Evolutionary conservation across 2,888 invertebrate genomes (phyloP).

Genomic region (Pecten maximus): DNA sequence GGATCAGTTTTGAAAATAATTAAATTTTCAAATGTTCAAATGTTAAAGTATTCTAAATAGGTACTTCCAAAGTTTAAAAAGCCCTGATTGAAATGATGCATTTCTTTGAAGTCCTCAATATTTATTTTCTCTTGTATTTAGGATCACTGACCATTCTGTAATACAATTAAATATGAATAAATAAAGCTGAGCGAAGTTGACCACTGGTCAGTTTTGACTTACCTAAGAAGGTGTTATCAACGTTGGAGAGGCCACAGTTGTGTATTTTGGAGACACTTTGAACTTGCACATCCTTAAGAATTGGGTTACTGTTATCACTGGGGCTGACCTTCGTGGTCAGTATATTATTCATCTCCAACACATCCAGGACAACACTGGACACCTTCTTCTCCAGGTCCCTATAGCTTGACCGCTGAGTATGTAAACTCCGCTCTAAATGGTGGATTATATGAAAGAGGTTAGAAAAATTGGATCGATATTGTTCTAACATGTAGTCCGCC

Average conservation of each 20-base stretch:
- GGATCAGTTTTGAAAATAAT: too few relatives aligned
- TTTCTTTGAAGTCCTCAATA: too few relatives aligned
- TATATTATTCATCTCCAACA: constrained; percentile 78
- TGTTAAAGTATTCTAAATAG: too few relatives aligned
- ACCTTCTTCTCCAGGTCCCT: constrained; percentile 77
- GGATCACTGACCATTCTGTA: background rate
- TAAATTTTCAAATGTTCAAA: too few relatives aligned
- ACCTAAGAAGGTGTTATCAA: constrained; percentile 73
- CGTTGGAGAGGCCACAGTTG: constrained; percentile 72
- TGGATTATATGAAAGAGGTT: constrained; percentile 71
- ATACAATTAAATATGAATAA: background rate
- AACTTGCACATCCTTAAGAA: constrained; percentile 69
- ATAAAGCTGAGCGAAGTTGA: background rate
- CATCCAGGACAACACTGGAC: constrained; percentile 78
- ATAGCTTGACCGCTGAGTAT: constrained; percentile 68
- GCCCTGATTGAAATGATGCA: too few relatives aligned
- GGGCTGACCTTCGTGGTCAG: constrained; percentile 68
- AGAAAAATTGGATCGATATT: constrained; percentile 71
- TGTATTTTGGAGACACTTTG: constrained; percentile 70
- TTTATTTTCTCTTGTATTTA: background rate
- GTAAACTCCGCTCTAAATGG: constrained; percentile 69
- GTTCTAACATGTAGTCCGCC: constrained; percentile 66
- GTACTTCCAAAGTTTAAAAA: too few relatives aligned
- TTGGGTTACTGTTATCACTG: constrained; percentile 55
- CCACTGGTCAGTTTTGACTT: constrained; percentile 45